Evolutionary conservation across 2,113 vertebrate genomes (phyloP).

Genomic region (Rhinolophus ferrumequinum): DNA sequence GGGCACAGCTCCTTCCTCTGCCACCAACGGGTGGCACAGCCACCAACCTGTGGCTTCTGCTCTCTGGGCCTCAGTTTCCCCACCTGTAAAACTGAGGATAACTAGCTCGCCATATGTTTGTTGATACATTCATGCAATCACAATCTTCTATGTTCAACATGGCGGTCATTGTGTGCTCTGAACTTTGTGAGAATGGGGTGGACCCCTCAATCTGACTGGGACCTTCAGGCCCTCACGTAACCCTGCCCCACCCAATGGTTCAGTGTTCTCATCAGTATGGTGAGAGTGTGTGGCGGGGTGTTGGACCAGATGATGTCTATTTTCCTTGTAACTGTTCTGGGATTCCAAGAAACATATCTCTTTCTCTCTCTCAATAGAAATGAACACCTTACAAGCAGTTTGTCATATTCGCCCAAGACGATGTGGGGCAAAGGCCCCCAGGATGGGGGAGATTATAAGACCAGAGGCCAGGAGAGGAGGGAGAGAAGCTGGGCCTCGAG

Average conservation of each 20-base stretch:
- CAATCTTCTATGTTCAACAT: not conserved
- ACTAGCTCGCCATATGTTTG: rapidly evolving
- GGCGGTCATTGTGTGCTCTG: not conserved
- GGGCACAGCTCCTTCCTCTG: not conserved
- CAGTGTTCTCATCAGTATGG: rapidly evolving
- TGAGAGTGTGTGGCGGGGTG: not conserved
- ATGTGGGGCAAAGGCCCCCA: not conserved
- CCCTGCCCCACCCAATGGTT: rapidly evolving
- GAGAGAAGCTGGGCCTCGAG: not conserved
- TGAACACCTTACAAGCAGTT: not conserved
- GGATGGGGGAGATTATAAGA: no score
- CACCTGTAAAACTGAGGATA: not conserved
- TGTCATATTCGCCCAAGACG: not conserved
- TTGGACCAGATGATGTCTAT: not conserved
- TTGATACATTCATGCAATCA: not conserved
- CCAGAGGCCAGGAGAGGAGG: not conserved
- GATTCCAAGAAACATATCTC: not conserved
- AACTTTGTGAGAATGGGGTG: not conserved
- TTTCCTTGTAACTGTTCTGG: not conserved
- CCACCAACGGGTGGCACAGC: rapidly evolving
- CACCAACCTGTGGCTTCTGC: not conserved
- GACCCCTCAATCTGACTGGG: not conserved
- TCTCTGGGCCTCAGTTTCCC: not conserved
- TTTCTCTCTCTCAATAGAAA: not conserved
- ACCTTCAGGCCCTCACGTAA: not conserved